These are phyloP conservation scores for Drosophila kanapiae DNA, from an alignment of 1,140 invertebrate species.

Conservation along the genomic window DNA sequence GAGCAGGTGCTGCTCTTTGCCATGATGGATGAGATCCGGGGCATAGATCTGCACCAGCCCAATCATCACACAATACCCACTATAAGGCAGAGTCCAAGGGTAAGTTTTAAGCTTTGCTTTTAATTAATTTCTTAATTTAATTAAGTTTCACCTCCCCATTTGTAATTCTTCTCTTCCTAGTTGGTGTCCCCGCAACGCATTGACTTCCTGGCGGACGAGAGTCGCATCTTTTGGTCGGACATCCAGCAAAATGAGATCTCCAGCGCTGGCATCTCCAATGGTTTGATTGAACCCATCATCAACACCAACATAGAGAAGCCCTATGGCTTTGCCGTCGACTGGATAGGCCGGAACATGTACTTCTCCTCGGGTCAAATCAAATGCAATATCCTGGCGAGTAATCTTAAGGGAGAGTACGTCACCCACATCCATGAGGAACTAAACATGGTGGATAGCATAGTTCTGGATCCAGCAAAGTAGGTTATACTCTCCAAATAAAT, in stretches of 20 bases:
- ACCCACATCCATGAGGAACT: conserved; percentile 83
- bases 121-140: neutral
- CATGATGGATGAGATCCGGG: conserved; percentile 91
- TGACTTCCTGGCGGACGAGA: conserved; percentile 89
- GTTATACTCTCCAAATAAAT: neutral
- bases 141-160: neutral
- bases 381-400: conserved; percentile 89
- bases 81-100: conserved; percentile 88
- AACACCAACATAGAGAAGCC: conserved; percentile 88
- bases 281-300: conserved; percentile 89
- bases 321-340: conserved; percentile 89
- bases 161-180: conserved; percentile 57
- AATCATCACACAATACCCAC: conserved; percentile 92
- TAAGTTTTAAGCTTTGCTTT: conserved; percentile 8
- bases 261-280: conserved; percentile 89
- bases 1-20: conserved; percentile 92
- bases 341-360: conserved; percentile 91
- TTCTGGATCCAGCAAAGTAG: conserved; percentile 88
- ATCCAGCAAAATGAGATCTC: conserved; percentile 91
- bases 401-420: conserved; percentile 90
- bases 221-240: conserved; percentile 93
- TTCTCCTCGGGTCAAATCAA: conserved; percentile 86
- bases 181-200: conserved; percentile 89
- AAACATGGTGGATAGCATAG: conserved; percentile 86
- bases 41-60: conserved; percentile 91